phyloP scores from a whole-genome alignment of 2,797 vertebrate species.

The Alectoris magna region DNA sequence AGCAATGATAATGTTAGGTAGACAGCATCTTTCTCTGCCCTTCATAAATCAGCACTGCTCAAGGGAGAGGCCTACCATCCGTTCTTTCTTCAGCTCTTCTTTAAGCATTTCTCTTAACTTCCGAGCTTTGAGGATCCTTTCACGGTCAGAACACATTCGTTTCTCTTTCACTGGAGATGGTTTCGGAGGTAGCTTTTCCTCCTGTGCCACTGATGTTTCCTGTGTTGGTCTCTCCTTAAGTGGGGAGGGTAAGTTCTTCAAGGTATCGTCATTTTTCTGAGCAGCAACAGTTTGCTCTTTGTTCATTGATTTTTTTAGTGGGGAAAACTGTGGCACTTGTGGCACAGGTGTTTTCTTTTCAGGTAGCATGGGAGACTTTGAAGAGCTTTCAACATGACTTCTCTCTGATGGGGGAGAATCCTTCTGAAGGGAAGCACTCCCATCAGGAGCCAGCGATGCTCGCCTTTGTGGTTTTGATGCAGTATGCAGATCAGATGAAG shows the following conservation, averaged over 20 bases:
- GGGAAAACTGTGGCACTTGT: constrained; percentile 77
- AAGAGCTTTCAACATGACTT: constrained; percentile 22
- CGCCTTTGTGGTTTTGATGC: constrained; percentile 73
- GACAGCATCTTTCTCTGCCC: not conserved
- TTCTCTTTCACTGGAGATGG: constrained; percentile 59
- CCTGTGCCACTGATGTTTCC: constrained; percentile 40
- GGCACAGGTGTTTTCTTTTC: constrained; percentile 76
- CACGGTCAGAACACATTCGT: constrained; percentile 82
- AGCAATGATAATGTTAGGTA: not conserved
- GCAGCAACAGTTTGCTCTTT: constrained; percentile 43
- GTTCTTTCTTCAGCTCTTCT: constrained; percentile 89
- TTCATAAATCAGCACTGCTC: not conserved
- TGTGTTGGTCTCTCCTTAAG: constrained; percentile 77
- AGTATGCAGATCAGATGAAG: constrained; percentile 69
- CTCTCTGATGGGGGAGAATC: constrained; percentile 44
- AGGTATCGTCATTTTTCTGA: constrained; percentile 34
- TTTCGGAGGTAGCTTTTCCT: constrained; percentile 50
- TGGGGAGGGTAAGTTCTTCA: constrained; percentile 56
- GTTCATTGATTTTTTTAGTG: constrained; percentile 58
- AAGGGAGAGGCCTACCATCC: constrained; percentile 77
- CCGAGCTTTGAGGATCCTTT: constrained; percentile 88
- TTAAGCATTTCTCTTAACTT: constrained; percentile 92
- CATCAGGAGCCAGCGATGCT: constrained; percentile 24
- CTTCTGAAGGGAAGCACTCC: constrained; percentile 28
- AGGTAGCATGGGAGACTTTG: constrained; percentile 72